Evolutionary conservation across 2,888 invertebrate genomes (phyloP), one percentile per base, ranked within the genome.

Genomic region (Piscicola geometra): DNA sequence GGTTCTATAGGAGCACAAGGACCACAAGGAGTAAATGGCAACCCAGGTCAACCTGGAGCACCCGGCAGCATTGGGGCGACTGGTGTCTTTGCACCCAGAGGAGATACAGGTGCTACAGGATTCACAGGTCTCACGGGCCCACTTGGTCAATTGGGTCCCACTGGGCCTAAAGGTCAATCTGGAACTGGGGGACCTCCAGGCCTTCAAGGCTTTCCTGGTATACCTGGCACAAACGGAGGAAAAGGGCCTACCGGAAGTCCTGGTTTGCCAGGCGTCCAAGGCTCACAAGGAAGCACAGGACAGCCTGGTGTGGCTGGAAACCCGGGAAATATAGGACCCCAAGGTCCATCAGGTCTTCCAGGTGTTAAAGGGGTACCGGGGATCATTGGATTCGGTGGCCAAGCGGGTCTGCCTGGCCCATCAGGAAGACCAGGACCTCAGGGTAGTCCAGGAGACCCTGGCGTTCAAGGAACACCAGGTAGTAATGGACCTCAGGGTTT

Each of bases 391-490:
- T 47, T 47, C 21, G 9, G 9, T 47, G 9, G 50, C 9, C 21
- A 15, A 47, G 21, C 9, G 9, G 50, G 9, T 47, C 12, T n/a
- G n/a, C n/a, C n/a, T n/a, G n/a, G n/a, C 71, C 30, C 15, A 0
- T 21, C 36, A 66, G 76, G 76, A 15, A 12, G 9, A 30, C n/a
- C 30, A 72, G 76, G 76, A 47, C 35, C 9, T 28, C 76, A 60
- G 5, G 76, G 76, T 15, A 35, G 1, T 32, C 66, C 64, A 33
- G 76, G 76, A 41, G 28, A 3, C 25, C 30, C 30, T 36, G 72
- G 81, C 32, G 52, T 67, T 25, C n/a, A 68, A n/a, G 78, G 79
- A 25, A 64, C 50, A 33, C 35, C 35, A 12, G 78, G n/a, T n/a
- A n/a, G n/a, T n/a, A n/a, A n/a, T n/a, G n/a, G n/a, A n/a, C n/a